Evolutionary conservation across 2,113 vertebrate species (phyloP).

Genomic region (Caranx ignobilis): DNA sequence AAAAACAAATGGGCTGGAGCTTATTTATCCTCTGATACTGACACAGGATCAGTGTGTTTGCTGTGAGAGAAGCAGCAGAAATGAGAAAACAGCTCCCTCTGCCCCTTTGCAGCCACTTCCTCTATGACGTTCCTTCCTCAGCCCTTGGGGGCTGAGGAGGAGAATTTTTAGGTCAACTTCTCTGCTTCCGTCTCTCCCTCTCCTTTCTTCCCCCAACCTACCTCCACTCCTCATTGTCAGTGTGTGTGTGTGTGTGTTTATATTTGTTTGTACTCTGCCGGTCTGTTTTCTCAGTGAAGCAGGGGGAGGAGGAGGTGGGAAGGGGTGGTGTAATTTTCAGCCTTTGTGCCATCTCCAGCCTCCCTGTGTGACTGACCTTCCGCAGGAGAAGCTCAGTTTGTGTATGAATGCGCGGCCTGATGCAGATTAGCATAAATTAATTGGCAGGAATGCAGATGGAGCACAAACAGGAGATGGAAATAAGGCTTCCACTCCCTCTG

Average conservation of each 20-base stretch:
- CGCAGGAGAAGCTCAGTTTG: conserved; percentile 12
- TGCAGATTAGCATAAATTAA: conserved; percentile 66
- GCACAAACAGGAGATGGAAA: conserved; percentile 40
- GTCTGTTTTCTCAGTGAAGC: neutral
- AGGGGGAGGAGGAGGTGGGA: neutral
- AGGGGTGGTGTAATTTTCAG: no score
- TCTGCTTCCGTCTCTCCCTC: conserved; percentile 39
- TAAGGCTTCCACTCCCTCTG: conserved; percentile 25
- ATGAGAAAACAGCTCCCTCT: conserved; percentile 4
- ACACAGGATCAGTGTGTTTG: no score
- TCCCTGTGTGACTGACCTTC: conserved; percentile 49
- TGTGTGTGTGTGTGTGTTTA: conserved; percentile 32
- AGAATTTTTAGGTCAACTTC: conserved; percentile 64
- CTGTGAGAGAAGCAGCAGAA: no score
- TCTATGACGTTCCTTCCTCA: conserved; percentile 1
- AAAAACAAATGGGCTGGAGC: no score
- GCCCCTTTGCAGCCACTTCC: conserved; percentile 56
- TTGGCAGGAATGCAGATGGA: conserved; percentile 52
- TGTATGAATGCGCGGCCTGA: conserved; percentile 10
- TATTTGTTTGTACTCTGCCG: conserved; percentile 15
- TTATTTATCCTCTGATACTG: no score
- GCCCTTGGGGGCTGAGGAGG: conserved; percentile 20
- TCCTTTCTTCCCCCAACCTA: conserved; percentile 20
- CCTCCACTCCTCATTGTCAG: conserved; percentile 32
- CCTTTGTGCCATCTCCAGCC: neutral